phyloP scores from a whole-genome alignment of 2,113 vertebrate genomes.

The Halcyon malimbica region DNA sequence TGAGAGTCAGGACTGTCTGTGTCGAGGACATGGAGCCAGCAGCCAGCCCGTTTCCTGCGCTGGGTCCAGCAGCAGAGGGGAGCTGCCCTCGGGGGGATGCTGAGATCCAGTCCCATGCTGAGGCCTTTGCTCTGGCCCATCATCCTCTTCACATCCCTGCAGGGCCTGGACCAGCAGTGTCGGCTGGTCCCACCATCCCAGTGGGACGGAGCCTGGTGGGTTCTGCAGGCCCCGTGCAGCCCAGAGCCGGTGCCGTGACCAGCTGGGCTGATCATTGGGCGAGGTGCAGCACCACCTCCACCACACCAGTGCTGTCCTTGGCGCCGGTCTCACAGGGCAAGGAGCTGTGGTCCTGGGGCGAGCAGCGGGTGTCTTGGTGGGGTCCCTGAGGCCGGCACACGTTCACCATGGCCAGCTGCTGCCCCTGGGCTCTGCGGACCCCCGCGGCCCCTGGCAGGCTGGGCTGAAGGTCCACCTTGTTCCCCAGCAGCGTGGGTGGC shows the following conservation, averaged over 20 bases:
- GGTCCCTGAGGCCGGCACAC: accelerated
- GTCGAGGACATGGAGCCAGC: accelerated
- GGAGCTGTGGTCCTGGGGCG: not conserved
- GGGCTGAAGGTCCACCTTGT: slow-evolving; percentile 73
- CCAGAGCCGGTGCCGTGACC: too few species aligned
- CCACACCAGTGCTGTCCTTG: slow-evolving; percentile 75
- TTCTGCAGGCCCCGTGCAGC: too few species aligned
- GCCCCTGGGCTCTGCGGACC: slow-evolving; percentile 59
- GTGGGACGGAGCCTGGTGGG: accelerated
- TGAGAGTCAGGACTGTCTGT: accelerated
- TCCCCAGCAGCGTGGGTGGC: slow-evolving; percentile 76
- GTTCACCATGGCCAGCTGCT: slow-evolving; percentile 75
- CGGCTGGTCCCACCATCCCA: accelerated
- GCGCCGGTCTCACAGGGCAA: slow-evolving; percentile 80
- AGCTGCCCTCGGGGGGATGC: slow-evolving; percentile 7
- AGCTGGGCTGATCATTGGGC: slow-evolving; percentile 53
- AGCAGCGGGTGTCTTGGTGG: accelerated
- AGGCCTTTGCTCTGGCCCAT: not conserved
- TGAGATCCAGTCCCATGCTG: slow-evolving; percentile 29
- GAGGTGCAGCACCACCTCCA: slow-evolving; percentile 75
- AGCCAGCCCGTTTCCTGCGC: accelerated
- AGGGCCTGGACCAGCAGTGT: accelerated
- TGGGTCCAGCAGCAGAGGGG: slow-evolving; percentile 53
- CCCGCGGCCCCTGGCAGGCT: slow-evolving; percentile 5
- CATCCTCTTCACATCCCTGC: slow-evolving; percentile 73